These are phyloP conservation scores for Apis laboriosa DNA, from an alignment of 1,140 invertebrate species.

Conservation along the genomic window DNA sequence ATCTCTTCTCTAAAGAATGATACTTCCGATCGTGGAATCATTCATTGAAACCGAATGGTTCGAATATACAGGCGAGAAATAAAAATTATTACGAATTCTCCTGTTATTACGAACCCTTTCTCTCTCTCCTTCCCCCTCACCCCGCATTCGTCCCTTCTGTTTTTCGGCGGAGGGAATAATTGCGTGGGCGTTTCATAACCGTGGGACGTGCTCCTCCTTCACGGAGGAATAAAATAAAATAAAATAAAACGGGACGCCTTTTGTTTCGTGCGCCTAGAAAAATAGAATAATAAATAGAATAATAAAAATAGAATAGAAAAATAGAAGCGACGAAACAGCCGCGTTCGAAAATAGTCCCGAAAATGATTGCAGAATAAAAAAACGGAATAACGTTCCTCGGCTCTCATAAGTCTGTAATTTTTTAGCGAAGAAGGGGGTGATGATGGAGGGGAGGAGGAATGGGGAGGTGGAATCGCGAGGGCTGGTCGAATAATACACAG, in stretches of 20 bases:
- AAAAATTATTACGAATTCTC: constrained; percentile 16
- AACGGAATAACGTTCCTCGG: not conserved
- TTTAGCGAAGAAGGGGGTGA: not conserved
- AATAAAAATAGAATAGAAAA: too few relatives aligned
- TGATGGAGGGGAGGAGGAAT: not conserved
- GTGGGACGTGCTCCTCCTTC: not conserved
- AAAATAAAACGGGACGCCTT: not conserved
- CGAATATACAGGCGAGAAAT: not conserved
- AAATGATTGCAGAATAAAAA: not conserved
- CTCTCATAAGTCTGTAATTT: not conserved
- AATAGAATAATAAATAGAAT: too few relatives aligned
- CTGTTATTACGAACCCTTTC: not conserved
- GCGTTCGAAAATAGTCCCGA: not conserved
- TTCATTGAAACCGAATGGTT: not conserved
- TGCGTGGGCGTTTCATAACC: constrained; percentile 7
- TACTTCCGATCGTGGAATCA: not conserved
- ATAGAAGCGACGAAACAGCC: not conserved
- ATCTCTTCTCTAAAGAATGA: not conserved
- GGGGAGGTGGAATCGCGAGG: not conserved
- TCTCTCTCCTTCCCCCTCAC: not conserved
- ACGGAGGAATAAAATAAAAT: not conserved
- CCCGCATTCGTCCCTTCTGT: not conserved
- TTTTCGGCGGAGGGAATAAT: constrained; percentile 8
- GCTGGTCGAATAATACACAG: not conserved
- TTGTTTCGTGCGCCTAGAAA: not conserved